phyloP scores from a whole-genome alignment of 2,113 vertebrate species.

The Oostethus manadensis region DNA sequence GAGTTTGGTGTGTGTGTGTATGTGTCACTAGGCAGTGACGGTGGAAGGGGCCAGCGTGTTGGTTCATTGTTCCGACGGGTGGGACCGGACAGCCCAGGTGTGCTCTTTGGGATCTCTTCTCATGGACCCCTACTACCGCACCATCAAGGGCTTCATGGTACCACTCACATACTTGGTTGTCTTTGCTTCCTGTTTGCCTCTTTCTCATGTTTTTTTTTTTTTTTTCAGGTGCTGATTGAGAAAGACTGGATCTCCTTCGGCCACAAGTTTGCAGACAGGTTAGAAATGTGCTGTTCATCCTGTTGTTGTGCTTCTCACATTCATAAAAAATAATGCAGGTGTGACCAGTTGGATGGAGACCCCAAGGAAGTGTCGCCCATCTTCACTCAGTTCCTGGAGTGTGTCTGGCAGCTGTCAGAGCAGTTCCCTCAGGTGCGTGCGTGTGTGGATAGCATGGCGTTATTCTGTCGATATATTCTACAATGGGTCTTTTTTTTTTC shows the following conservation, averaged over 20 bases:
- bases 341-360: constrained; percentile 91
- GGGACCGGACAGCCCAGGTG: constrained; percentile 96
- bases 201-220: constrained; percentile 9
- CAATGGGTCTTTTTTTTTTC: constrained; percentile 10
- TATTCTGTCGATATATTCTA: background rate
- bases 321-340: constrained; percentile 67
- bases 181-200: background rate
- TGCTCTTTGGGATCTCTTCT: constrained; percentile 89
- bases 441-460: background rate
- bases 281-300: background rate
- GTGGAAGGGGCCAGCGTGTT: constrained; percentile 88
- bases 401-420: constrained; percentile 91
- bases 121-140: constrained; percentile 93
- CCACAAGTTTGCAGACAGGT: constrained; percentile 98
- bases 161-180: background rate
- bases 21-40: constrained; percentile 77
- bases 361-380: constrained; percentile 92
- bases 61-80: constrained; percentile 96
- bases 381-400: constrained; percentile 95
- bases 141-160: constrained; percentile 96
- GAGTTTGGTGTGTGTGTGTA: too few species aligned
- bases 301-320: background rate
- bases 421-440: constrained; percentile 81
- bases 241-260: constrained; percentile 99
- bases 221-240: constrained; percentile 92